phyloP scores from a whole-genome alignment of 2,888 invertebrate species.

The Dyspetes luteomarginatus region DNA sequence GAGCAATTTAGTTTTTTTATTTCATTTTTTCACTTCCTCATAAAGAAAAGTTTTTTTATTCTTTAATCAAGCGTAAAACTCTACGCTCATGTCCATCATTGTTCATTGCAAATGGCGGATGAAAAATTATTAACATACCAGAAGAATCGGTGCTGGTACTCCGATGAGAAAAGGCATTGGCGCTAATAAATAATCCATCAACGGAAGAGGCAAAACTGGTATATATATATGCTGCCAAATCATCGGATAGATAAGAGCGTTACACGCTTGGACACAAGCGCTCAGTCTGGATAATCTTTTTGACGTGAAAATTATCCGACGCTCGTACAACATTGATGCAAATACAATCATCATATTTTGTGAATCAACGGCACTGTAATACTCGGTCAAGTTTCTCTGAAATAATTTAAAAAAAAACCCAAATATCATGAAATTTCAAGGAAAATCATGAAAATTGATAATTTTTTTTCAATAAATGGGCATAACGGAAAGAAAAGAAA shows the following conservation, averaged over 20 bases:
- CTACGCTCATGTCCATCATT: too few species aligned
- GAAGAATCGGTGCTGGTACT: constrained; percentile 93
- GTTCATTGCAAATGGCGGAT: too few species aligned
- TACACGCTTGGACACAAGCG: constrained; percentile 97
- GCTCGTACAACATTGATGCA: constrained; percentile 97
- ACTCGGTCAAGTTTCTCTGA: constrained; percentile 98
- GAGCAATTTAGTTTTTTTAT: too few species aligned
- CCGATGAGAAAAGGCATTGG: constrained; percentile 99
- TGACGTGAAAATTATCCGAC: constrained; percentile 96
- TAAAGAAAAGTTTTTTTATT: too few species aligned
- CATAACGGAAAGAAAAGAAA: constrained; percentile 36
- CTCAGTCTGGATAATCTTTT: constrained; percentile 94
- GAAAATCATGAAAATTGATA: background rate
- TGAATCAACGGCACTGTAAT: constrained; percentile 98
- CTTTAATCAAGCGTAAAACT: too few species aligned
- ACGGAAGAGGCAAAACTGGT: constrained; percentile 94
- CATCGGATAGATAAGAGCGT: constrained; percentile 98
- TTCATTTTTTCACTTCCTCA: too few species aligned
- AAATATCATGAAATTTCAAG: background rate
- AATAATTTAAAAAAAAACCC: constrained; percentile 75
- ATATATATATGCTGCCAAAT: constrained; percentile 99
- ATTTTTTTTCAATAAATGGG: constrained; percentile 9
- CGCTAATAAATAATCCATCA: constrained; percentile 95
- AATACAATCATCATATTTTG: constrained; percentile 98
- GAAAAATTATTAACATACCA: constrained; percentile 84